phyloP scores from a whole-genome alignment of 2,113 vertebrate species.

The Ammodytes dubius region DNA sequence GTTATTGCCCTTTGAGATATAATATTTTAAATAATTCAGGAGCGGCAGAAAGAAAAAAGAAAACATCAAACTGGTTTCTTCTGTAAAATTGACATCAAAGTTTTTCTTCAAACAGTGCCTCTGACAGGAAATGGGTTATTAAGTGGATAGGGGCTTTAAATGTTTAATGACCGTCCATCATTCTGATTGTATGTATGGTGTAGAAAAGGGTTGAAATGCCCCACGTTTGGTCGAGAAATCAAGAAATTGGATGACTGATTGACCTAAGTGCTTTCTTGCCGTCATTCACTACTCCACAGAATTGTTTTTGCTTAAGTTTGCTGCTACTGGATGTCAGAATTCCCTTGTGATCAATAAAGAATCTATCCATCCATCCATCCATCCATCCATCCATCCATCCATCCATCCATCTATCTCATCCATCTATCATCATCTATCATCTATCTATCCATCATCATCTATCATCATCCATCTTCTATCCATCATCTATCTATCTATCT shows the following conservation, averaged over 20 bases:
- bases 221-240: constrained; percentile 14
- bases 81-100: constrained; percentile 39
- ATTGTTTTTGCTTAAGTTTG: no score
- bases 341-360: no score
- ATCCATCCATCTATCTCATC: no score
- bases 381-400: no score
- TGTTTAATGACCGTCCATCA: constrained; percentile 50
- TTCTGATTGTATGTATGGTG: not conserved
- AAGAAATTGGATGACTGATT: constrained; percentile 23
- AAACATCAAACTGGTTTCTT: constrained; percentile 26
- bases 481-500: no score
- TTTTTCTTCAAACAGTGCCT: constrained; percentile 8
- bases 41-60: constrained; percentile 47
- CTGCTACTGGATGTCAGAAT: no score
- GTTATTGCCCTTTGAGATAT: constrained; percentile 61
- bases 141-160: constrained; percentile 20
- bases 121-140: not conserved
- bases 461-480: no score
- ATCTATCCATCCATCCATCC: no score
- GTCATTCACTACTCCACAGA: constrained; percentile 16
- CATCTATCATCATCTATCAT: no score
- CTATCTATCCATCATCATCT: no score
- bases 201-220: not conserved
- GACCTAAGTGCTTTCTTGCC: constrained; percentile 31
- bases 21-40: constrained; percentile 67